Evolutionary conservation across 2,797 vertebrate genomes (phyloP), one percentile per base, ranked within the genome.

Genomic region (Nothura maculosa): DNA sequence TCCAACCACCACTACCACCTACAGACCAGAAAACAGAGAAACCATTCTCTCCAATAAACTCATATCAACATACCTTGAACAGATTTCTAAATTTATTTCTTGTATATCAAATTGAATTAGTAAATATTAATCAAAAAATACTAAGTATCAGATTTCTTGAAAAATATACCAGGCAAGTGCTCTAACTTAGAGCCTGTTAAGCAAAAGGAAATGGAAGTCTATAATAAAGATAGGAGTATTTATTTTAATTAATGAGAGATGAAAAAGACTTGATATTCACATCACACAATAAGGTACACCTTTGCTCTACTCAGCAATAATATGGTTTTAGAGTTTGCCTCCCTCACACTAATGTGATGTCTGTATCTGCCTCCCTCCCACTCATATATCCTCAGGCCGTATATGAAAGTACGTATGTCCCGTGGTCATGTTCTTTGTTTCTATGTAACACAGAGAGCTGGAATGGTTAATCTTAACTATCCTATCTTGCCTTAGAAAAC

Each of bases 1-100:
- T 99, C 99, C 99, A 99, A 34, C 98, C 99, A 91, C 99, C 99
- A 12, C 58, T 97, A 12, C 98, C 98, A 96, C 96, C 99, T 99
- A 89, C 85, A 93, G 96, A 94, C 95, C 69, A 62, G 17, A 98
- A 57, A 87, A 5, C 84, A 45, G 25, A 80, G 63, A 94, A 68
- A 88, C 6, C 4, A 8, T 15, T 14, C 13, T 60, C 64, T 85
- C 57, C 66, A 87, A 63, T 9, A 80, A 57, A 83, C 18, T 73
- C 43, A 30, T 2, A 36, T 5, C 21, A 78, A 22, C 24, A 14
- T 52, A 25, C 47, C 34, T 45, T 77, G 17, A 74, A 77, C 30
- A 81, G 47, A 47, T 63, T 84, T 52, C 55, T 52, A 47, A 25
- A 70, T 62, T 79, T 42, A 45, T 25, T 64, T 61, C 54, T 19